Conservation (phyloP, 2,888 invertebrate species). For the Thecophora atra region DNA sequence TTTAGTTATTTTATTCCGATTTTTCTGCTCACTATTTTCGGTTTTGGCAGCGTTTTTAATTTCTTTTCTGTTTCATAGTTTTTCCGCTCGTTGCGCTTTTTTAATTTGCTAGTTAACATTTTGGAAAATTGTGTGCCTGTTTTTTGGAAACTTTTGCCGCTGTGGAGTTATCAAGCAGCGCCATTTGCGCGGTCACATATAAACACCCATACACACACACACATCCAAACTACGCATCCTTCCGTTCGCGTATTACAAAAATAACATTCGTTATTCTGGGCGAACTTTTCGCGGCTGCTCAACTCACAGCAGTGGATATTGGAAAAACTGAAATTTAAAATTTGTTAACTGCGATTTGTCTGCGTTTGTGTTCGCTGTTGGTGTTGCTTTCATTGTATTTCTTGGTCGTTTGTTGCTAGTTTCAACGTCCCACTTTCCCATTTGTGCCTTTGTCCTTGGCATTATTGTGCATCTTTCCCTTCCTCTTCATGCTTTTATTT, state of each 20-base stretch:
- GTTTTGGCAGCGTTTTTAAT: background rate
- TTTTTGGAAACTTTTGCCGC: conserved; percentile 7
- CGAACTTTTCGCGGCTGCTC: background rate
- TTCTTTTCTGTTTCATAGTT: background rate
- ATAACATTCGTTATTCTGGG: background rate
- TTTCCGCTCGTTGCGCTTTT: conserved; percentile 22
- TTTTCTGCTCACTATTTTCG: background rate
- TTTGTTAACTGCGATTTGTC: background rate
- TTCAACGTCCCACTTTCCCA: no score
- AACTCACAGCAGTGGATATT: background rate
- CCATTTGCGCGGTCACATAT: background rate
- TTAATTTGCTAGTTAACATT: background rate
- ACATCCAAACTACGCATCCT: background rate
- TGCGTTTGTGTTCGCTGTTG: background rate
- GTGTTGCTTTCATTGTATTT: background rate
- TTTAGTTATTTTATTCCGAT: background rate
- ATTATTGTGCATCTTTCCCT: background rate
- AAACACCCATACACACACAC: conserved; percentile 6
- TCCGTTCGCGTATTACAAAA: background rate
- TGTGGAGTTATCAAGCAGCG: conserved; percentile 9
- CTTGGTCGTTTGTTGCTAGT: background rate
- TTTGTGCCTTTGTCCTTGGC: conserved; percentile 1
- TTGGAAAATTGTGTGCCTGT: background rate
- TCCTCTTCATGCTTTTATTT: no score
- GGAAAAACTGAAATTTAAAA: background rate